These are phyloP conservation scores for Sternarchorhynchus goeldii DNA, from an alignment of 2,797 vertebrate species.

Conservation along the genomic window DNA sequence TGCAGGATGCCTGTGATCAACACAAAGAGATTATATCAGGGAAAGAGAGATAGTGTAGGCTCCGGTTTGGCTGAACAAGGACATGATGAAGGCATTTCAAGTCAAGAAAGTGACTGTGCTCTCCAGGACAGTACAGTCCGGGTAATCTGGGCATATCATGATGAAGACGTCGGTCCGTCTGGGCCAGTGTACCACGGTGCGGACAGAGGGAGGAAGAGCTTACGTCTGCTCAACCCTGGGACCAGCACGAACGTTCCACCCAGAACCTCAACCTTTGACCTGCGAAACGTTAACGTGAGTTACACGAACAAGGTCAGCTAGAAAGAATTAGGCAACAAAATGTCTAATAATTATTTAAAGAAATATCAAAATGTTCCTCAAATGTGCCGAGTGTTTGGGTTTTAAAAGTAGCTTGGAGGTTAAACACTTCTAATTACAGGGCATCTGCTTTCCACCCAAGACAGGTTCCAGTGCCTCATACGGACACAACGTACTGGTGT, in stretches of 20 bases:
- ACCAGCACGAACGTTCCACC: conserved; percentile 61
- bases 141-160: conserved; percentile 87
- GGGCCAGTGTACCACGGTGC: conserved; percentile 80
- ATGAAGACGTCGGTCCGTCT: conserved; percentile 74
- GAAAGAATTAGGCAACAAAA: neutral
- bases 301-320: neutral
- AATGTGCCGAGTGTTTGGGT: neutral
- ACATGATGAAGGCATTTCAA: neutral
- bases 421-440: conserved; percentile 13
- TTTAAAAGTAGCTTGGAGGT: neutral
- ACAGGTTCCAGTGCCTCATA: conserved; percentile 85
- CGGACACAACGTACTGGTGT: conserved; percentile 89
- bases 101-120: conserved; percentile 6
- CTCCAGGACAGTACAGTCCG: conserved; percentile 80
- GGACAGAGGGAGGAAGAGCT: conserved; percentile 82
- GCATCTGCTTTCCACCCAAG: conserved; percentile 60
- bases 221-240: conserved; percentile 80
- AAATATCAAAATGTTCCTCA: neutral
- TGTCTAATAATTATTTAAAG: neutral
- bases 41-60: neutral
- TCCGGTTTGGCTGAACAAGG: neutral
- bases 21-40: neutral
- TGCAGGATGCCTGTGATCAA: neutral
- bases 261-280: conserved; percentile 71
- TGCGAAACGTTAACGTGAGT: conserved; percentile 81